Evolutionary conservation across 2,888 invertebrate species (phyloP).

Genomic region (Coenonympha glycerion): DNA sequence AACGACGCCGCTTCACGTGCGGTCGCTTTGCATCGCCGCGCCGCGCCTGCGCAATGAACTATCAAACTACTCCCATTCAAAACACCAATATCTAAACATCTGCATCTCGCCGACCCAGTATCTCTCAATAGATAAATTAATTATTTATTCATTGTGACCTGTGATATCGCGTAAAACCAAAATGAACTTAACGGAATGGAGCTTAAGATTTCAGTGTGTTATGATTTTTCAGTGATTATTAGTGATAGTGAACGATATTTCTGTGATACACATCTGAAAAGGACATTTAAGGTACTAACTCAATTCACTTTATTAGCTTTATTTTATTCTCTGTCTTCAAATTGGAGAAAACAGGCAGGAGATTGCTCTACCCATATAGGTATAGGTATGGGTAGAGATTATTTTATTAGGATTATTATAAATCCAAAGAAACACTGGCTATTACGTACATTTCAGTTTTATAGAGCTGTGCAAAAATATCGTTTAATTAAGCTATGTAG

Average conservation of each 20-base stretch:
- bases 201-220: conserved; percentile 70
- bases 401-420: no score
- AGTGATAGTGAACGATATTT: conserved; percentile 70
- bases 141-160: conserved; percentile 45
- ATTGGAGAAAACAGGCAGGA: neutral
- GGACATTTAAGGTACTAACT: conserved; percentile 66
- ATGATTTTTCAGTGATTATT: conserved; percentile 61
- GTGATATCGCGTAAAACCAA: conserved; percentile 43
- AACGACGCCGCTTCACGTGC: conserved; percentile 70
- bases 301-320: neutral
- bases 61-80: conserved; percentile 47
- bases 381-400: no score
- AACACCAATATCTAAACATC: conserved; percentile 40
- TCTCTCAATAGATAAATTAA: neutral
- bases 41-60: conserved; percentile 59
- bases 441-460: no score
- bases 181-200: conserved; percentile 71
- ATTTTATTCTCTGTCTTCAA: neutral
- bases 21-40: conserved; percentile 41
- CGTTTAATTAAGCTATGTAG: no score
- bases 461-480: no score
- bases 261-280: conserved; percentile 58
- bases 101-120: conserved; percentile 11
- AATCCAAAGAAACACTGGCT: no score
- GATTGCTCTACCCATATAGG: no score